Evolutionary conservation across 1,140 invertebrate species (phyloP), one percentile per base, ranked within the genome.

Genomic region (Cylas formicarius): DNA sequence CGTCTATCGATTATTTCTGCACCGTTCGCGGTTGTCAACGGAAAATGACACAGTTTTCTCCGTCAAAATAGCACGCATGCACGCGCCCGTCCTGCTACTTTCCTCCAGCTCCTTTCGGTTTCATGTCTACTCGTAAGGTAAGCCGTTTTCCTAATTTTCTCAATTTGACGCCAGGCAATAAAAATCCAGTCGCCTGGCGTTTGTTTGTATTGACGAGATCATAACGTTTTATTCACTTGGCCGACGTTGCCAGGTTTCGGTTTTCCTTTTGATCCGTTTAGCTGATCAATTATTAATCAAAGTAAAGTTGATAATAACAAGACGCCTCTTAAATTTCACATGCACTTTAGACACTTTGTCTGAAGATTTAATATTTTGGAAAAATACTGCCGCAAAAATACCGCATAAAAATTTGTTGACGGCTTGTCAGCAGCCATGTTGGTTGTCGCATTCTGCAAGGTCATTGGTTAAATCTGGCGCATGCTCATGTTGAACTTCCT

Each of bases 1-100:
- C n/a, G n/a, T n/a, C n/a, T 56, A 56, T 56, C 44, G 54, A 56
- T 56, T 56, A 53, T 56, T 55, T 50, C 48, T 22, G 27, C 37
- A 23, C 24, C 34, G 31, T 46, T 42, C 37, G 48, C 19, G 35
- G 45, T 41, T 39, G 44, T 39, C 35, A 39, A 32, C 34, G 4
- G 22, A 47, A 34, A 24, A 52, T 52, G 53, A 56, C 50, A 53
- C 35, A 55, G 22, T 24, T 50, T 28, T 34, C 48, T 44, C 23
- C 42, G 39, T 40, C 46, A 50, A 55, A 23, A 51, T 16, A 50
- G n/a, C 11, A 40, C 13, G 11, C 32, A 17, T 16, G 32, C 35
- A 24, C 28, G 11, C 22, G 28, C 18, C 11, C 6, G 33, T 17
- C 18, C 36, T 11, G 10, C 16, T 34, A 38, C 26, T 32, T 34